Conservation (phyloP, 2,113 vertebrate genomes). For the Chaenocephalus aceratus region DNA sequence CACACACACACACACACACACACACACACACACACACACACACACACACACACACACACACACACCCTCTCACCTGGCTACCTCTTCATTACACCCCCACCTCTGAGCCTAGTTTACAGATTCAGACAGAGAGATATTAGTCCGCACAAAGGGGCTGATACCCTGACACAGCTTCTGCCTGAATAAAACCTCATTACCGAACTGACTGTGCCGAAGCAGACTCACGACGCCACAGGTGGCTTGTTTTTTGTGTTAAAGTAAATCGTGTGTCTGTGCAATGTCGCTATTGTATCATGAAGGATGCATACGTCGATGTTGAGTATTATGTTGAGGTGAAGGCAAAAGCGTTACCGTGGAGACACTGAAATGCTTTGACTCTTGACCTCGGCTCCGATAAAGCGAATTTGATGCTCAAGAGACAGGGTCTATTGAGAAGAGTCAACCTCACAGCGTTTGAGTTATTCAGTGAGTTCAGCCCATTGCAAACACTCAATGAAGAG, state of each 20-base stretch:
- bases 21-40: not conserved
- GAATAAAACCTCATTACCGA: conserved; percentile 53
- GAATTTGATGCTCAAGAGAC: conserved; percentile 37
- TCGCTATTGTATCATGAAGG: conserved; percentile 7
- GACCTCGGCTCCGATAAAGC: conserved; percentile 50
- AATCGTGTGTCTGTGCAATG: not conserved
- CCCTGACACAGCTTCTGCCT: conserved; percentile 27
- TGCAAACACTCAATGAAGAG: conserved; percentile 18
- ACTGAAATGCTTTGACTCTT: conserved; percentile 47
- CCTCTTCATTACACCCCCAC: conserved; percentile 47
- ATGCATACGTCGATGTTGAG: conserved; percentile 1
- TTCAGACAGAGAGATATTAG: conserved; percentile 33
- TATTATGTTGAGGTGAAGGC: conserved; percentile 40
- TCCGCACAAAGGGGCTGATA: conserved; percentile 4
- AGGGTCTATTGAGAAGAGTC: conserved; percentile 12
- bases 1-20: conserved; percentile 4
- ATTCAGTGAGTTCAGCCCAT: not conserved
- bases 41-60: conserved; percentile 1
- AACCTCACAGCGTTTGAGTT: conserved; percentile 1
- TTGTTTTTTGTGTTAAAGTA: conserved; percentile 27
- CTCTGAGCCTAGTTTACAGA: conserved; percentile 37
- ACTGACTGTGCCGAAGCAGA: conserved; percentile 27
- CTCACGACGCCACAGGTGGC: conserved; percentile 48
- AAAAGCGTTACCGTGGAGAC: conserved; percentile 72
- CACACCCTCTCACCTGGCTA: conserved; percentile 22